Evolutionary conservation across 2,113 vertebrate genomes (phyloP), one percentile per base, ranked within the genome.

Genomic region (Epinephelus fuscoguttatus): DNA sequence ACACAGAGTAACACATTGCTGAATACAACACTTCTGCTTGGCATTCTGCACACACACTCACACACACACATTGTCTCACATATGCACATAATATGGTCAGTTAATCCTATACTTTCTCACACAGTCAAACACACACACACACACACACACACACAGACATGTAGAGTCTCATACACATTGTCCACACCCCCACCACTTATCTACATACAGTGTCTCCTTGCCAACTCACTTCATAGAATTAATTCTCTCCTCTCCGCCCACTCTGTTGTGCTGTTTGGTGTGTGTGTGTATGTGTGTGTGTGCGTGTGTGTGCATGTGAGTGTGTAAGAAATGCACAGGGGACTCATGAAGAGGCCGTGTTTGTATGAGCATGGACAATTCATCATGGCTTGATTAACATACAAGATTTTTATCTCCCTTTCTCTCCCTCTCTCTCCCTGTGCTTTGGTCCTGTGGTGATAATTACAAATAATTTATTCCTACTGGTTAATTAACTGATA

Each of bases 311-410:
- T 23, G 50, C 60, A 61, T 33, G 72, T 75, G 72, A 40, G 78
- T 37, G 33, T 63, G 23, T 30, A 33, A 67, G 57, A 72, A 88
- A 91, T 88, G 91, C 94, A 91, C 94, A 80, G 69, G 94, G 93
- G 95, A 93, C 88, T 82, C 88, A 85, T 94, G 88, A 93, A 85
- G 80, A 79, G 86, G 82, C 89, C 74, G 50, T 92, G 93, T 94
- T 94, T 94, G 92, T 90, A 91, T 82, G 89, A 94, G 91, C 87
- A 86, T 21, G 77, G 90, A 92, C 90, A 89, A 94, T 95, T 95
- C 88, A 95, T 95, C 94, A 95, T 86, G 78, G 89, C 91, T 95
- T 95, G 93, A 96, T 96, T 95, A 95, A 94, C 93, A 94, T 88
- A 88, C 85, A 91, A 77, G 87, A 89, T 84, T 92, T 69, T 90